Conservation (phyloP, 2,113 vertebrate species). For the Aegypius monachus region DNA sequence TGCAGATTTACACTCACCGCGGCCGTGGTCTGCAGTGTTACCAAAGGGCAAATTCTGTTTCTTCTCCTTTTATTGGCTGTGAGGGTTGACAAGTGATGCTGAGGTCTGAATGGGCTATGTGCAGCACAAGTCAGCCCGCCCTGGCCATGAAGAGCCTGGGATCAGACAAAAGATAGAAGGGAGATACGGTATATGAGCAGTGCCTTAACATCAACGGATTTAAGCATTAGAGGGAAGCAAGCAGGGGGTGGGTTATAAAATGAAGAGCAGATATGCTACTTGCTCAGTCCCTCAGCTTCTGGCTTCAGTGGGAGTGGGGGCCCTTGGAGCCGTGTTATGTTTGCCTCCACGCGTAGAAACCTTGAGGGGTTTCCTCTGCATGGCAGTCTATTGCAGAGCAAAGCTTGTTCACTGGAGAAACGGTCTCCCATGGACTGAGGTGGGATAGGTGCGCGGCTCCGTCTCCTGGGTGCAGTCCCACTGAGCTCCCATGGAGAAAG, state of each 20-base stretch:
- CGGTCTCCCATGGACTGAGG: neutral
- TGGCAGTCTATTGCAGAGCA: neutral
- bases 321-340: neutral
- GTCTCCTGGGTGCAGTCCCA: neutral
- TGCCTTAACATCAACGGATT: neutral
- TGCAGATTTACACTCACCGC: neutral
- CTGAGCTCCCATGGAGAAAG: neutral
- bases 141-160: neutral
- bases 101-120: neutral
- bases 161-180: neutral
- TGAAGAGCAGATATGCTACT: neutral
- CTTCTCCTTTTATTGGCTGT: neutral
- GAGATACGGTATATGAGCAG: neutral
- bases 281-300: neutral
- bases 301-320: neutral
- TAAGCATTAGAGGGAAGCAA: neutral
- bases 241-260: neutral
- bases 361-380: neutral
- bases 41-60: neutral
- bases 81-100: neutral
- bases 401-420: neutral
- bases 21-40: neutral
- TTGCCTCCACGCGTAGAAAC: neutral
- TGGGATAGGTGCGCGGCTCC: accelerated
- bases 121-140: neutral